Conservation (phyloP, 2,797 vertebrate genomes). For the Pseudochirops corinnae region DNA sequence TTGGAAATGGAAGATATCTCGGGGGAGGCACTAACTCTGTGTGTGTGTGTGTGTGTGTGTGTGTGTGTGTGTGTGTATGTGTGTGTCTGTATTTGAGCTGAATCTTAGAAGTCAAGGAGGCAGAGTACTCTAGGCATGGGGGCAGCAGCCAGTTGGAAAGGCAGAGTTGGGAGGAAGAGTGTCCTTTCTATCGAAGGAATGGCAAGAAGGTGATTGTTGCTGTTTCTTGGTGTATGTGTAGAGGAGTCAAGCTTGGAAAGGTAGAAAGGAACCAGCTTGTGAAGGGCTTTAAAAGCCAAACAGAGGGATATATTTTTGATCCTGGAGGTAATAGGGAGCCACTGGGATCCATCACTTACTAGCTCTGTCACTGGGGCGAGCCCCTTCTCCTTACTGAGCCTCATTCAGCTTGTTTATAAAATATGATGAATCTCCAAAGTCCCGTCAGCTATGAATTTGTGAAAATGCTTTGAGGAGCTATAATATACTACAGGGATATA, state of each 20-base stretch:
- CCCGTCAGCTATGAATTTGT: background rate
- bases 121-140: background rate
- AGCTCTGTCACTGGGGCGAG: background rate
- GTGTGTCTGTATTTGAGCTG: background rate
- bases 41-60: too few species aligned
- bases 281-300: background rate
- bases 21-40: background rate
- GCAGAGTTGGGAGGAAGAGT: background rate
- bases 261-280: background rate
- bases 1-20: background rate
- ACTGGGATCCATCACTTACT: background rate
- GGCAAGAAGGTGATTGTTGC: background rate
- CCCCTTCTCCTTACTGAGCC: background rate
- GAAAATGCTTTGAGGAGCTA: background rate
- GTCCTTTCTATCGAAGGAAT: background rate
- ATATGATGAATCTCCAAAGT: background rate
- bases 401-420: background rate
- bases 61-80: too few species aligned
- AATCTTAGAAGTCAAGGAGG: background rate
- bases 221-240: background rate
- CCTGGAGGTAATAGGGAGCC: background rate
- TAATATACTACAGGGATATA: background rate
- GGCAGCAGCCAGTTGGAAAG: background rate
- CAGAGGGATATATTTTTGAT: background rate
- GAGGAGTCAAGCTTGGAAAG: background rate